Base-by-base conservation (phyloP, 23 tunicate genomes). In the Corella eumyota region DNA sequence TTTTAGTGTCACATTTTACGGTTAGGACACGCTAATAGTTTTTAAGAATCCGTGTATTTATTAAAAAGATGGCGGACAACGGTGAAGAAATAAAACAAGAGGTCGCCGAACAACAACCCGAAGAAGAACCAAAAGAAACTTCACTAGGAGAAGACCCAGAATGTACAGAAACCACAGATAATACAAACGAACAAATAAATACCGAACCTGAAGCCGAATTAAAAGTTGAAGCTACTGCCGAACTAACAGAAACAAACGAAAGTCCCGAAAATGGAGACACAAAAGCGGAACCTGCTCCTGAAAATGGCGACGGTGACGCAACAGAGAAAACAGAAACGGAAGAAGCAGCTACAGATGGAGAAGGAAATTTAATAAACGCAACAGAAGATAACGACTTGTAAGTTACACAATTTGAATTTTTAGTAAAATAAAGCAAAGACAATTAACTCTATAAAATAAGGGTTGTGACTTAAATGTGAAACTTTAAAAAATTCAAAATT, bases 361-460 rank as follows among this genome's bases (percentile, higher is more conserved):
- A 75, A 58, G 82, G 82, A 9, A 45, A 58, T 1, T 46, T 75
- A 47, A 75, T 75, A 7, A 75, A 66, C 66, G 82, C 82, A 19
- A 75, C 82, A 1, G 82, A 75, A 46, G 73, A 66, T 34, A 75
- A 75, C 49, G 82, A 75, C 32, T 57, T 61, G 82, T 75, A 66
- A 75, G 82, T 44, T 22, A 6, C 9, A 6, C 11, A 24, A 29
- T 31, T 28, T 58, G 25, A 69, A 61, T 26, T 69, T 58, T 34
- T 15, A 61, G 20, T 67, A 0, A 40, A 40, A 40, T 9, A 40
- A 15, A n/a, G n/a, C n/a, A n/a, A n/a, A n/a, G n/a, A n/a, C n/a
- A n/a, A n/a, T n/a, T n/a, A n/a, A n/a, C n/a, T n/a, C n/a, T n/a
- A n/a, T n/a, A n/a, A n/a, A n/a, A n/a, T n/a, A n/a, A n/a, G n/a